Evolutionary conservation across 2,113 vertebrate genomes (phyloP), one percentile per base, ranked within the genome.

Genomic region (Patagioenas fasciata): DNA sequence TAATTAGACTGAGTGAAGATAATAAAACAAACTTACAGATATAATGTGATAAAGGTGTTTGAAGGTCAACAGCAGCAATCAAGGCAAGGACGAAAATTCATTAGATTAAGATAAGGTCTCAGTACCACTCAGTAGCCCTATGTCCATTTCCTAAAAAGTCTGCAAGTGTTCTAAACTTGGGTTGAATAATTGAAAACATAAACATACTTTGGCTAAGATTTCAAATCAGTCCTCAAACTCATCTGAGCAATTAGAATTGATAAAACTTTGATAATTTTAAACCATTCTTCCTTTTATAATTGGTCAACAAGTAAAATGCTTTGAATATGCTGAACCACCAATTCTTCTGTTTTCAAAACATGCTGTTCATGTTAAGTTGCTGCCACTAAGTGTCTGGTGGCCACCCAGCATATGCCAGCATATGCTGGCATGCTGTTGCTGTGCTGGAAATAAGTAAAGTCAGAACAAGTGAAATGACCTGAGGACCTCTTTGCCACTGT

Each of bases 1-100:
- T 98, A 98, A 98, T 98, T 98, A 98, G 97, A 91, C 58, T 58
- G 62, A 97, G 93, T 62, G 79, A 92, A 97, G 87, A 96, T 96
- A 96, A 96, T 98, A 98, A 97, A 96, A 94, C 85, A 97, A 97
- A 97, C 96, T 96, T 98, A 96, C 79, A 91, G 91, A 87, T 94
- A 83, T 80, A 85, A 91, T 40, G 72, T 71, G 51, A 89, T 57
- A 94, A 95, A 96, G 87, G 81, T 96, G 67, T 96, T 92, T 97
- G 97, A 98, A 98, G 97, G 97, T 98, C 97, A 97, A 53, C 12
- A 69, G 83, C 4, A 32, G 69, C 73, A 93, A 73, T 93, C 65
- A 91, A 93, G 91, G 38, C 44, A 94, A 95, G 94, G 85, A 74
- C 75, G 89, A 20, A 90, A 90, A 79, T 79, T 84, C 69, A 66